Evolutionary conservation across 2,113 vertebrate genomes (phyloP), one percentile per base, ranked within the genome.

Genomic region (Athene noctua): DNA sequence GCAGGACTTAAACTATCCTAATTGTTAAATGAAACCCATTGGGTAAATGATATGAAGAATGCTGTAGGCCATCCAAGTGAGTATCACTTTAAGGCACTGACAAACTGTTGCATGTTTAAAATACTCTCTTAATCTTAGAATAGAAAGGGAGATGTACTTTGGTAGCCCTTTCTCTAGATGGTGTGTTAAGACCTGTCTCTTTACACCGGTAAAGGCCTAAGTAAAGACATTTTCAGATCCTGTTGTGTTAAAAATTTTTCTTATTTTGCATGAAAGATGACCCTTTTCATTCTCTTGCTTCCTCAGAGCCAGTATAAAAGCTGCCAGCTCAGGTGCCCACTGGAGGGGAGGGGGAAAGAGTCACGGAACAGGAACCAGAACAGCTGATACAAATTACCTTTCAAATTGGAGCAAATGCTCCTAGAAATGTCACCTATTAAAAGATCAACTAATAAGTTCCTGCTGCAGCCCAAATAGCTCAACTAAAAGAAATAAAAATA

Each of bases 341-440:
- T 78, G 92, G 67, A 92, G 95, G 90, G 90, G 88, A 93, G 79
- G 75, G 74, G 49, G 63, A 78, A 88, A 92, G 68, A 82, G 58
- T 90, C 85, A 84, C 4, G 32, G 88, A 96, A 94, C 71, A 94
- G 95, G 82, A 91, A 94, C 51, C 65, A 92, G 75, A 96, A 84
- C 73, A 92, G 88, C 90, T 95, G 94, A 95, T 86, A 95, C 46
- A 96, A 96, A 97, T 96, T 94, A 85, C 55, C 61, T 82, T 87
- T 90, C 85, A 93, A 94, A 96, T 97, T 96, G 79, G 79, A 96
- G 82, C 84, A 96, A 94, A 97, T 94, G 87, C 84, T 96, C 72
- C 58, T 59, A 95, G 89, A 95, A 95, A 97, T 95, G 72, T 96
- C 94, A 94, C 86, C 91, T 96, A 96, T 95, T 96, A 97, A 97